Evolutionary conservation across 2,113 vertebrate genomes (phyloP).

Genomic region (Eira barbara): DNA sequence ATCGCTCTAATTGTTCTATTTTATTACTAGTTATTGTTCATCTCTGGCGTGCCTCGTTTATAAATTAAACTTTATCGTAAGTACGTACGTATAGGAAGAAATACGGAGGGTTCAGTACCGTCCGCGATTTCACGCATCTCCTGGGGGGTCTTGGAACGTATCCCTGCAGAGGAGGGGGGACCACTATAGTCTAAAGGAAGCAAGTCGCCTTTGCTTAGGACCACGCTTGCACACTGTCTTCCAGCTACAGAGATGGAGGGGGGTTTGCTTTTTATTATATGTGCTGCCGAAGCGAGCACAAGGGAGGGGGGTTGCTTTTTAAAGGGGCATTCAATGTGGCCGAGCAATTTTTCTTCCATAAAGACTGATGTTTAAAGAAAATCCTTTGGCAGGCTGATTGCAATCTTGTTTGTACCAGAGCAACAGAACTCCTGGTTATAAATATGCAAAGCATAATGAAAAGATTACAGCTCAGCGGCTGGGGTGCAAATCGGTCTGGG

Average conservation of each 20-base stretch:
- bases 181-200: background rate
- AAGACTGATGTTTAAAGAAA: constrained; percentile 15
- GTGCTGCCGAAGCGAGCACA: no score
- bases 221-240: constrained; percentile 42
- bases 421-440: constrained; percentile 41
- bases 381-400: background rate
- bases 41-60: background rate
- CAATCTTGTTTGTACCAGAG: constrained; percentile 55
- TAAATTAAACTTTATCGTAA: background rate
- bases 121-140: background rate
- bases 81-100: background rate
- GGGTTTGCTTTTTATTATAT: background rate
- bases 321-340: background rate
- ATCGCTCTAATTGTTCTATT: background rate
- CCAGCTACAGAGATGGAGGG: constrained; percentile 33
- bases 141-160: background rate
- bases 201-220: constrained; percentile 51
- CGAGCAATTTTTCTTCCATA: background rate
- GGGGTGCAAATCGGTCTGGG: constrained; percentile 50
- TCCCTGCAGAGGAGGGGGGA: background rate
- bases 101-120: background rate
- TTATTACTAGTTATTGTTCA: background rate
- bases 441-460: constrained; percentile 49
- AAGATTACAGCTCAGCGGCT: constrained; percentile 41
- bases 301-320: background rate